phyloP scores from a whole-genome alignment of 2,888 invertebrate species.

The Melanargia galathea region DNA sequence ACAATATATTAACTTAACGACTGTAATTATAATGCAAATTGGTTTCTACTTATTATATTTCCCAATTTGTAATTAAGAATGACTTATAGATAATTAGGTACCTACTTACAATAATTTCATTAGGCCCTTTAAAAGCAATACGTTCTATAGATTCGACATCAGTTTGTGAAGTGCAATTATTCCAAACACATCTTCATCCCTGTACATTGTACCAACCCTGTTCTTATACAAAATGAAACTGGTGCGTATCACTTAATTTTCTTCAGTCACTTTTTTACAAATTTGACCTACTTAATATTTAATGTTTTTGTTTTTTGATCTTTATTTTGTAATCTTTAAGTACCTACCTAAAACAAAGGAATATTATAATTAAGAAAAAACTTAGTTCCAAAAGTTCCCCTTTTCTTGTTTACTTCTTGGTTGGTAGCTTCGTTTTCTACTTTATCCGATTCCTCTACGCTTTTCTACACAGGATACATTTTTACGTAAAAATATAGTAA shows the following conservation, averaged over 20 bases:
- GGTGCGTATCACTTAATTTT: slow-evolving; percentile 42
- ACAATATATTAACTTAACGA: not conserved
- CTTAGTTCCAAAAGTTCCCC: too few species aligned
- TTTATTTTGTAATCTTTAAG: too few species aligned
- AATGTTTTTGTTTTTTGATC: not conserved
- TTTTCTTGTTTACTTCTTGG: too few species aligned
- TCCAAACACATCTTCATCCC: not conserved
- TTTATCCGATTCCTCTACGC: too few species aligned
- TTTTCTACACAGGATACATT: not conserved
- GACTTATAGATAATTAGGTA: not conserved
- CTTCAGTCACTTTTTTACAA: not conserved
- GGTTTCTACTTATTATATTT: not conserved
- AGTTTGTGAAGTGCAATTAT: slow-evolving; percentile 11
- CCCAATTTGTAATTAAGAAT: slow-evolving; percentile 8
- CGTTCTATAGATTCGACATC: slow-evolving; percentile 11
- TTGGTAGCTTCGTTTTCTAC: too few species aligned
- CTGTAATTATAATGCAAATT: not conserved
- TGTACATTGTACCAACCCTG: not conserved
- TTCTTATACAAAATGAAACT: slow-evolving; percentile 48
- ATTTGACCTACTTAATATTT: not conserved
- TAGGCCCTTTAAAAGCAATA: slow-evolving; percentile 25
- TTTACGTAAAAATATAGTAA: too few species aligned
- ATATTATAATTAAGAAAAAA: too few species aligned
- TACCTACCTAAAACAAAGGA: too few species aligned
- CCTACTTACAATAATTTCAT: slow-evolving; percentile 1